These are phyloP conservation scores for Ormia ochracea DNA, from an alignment of 2,888 invertebrate genomes.

Conservation along the genomic window DNA sequence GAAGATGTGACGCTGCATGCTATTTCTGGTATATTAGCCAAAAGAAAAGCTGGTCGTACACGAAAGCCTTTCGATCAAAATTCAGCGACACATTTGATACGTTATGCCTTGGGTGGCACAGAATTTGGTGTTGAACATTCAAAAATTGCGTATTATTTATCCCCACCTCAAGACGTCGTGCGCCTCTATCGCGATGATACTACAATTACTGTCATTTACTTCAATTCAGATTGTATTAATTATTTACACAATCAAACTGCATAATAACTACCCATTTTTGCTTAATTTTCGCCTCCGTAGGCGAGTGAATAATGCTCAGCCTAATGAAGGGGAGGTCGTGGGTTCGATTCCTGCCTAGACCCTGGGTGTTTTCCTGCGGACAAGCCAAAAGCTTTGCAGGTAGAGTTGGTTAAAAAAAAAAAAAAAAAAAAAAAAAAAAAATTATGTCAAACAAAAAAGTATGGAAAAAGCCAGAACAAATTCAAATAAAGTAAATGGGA, in stretches of 20 bases:
- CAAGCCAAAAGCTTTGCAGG: too few relatives aligned
- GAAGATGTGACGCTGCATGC: conserved; percentile 84
- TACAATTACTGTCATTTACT: conserved; percentile 94
- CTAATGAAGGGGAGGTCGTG: too few relatives aligned
- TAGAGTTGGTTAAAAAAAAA: too few relatives aligned
- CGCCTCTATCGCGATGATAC: conserved; percentile 97
- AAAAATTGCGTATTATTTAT: conserved; percentile 89
- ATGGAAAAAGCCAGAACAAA: too few relatives aligned
- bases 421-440: too few relatives aligned
- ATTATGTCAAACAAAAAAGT: too few relatives aligned
- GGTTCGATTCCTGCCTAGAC: too few relatives aligned
- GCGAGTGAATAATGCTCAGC: too few relatives aligned
- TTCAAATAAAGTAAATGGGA: too few relatives aligned
- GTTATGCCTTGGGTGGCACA: conserved; percentile 95
- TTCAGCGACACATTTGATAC: conserved; percentile 95
- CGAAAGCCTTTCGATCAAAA: conserved; percentile 94
- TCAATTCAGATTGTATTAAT: conserved; percentile 84
- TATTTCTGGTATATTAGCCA: conserved; percentile 85
- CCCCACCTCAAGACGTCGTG: conserved; percentile 90
- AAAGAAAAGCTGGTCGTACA: conserved; percentile 87
- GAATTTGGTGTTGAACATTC: conserved; percentile 93
- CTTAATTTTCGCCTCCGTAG: too few relatives aligned
- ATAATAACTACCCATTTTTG: conserved; percentile 3
- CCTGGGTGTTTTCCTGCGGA: too few relatives aligned
- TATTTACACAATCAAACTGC: conserved; percentile 34